Conservation (phyloP, 2,113 vertebrate genomes). For the Cairina moschata region DNA sequence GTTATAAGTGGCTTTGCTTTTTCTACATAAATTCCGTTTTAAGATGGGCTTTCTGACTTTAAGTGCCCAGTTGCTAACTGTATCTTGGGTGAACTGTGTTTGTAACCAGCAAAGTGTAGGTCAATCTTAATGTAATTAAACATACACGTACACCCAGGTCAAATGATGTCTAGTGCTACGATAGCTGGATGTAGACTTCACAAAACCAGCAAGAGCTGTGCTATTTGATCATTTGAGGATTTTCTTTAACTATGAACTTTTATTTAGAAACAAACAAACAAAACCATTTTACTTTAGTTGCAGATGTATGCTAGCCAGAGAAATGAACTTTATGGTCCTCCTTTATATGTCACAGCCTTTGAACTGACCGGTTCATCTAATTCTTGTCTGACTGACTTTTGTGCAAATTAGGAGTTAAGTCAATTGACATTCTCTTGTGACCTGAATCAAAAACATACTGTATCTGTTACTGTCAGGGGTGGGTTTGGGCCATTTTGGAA, state of each 20-base stretch:
- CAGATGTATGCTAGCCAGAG: background rate
- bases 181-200: background rate
- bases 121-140: background rate
- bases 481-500: background rate
- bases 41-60: background rate
- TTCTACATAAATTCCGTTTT: background rate
- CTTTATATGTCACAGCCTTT: background rate
- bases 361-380: background rate
- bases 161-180: background rate
- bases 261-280: background rate
- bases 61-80: background rate
- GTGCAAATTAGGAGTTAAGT: constrained; percentile 50
- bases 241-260: background rate
- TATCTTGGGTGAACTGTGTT: background rate
- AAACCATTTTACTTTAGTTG: background rate
- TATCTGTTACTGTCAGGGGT: background rate
- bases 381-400: background rate
- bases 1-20: background rate
- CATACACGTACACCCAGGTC: fast-evolving
- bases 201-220: background rate
- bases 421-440: background rate
- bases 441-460: background rate
- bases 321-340: background rate
- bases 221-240: background rate
- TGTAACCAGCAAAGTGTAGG: background rate